These are phyloP conservation scores for Dascyllus trimaculatus DNA, from an alignment of 2,113 vertebrate species.

Conservation along the genomic window DNA sequence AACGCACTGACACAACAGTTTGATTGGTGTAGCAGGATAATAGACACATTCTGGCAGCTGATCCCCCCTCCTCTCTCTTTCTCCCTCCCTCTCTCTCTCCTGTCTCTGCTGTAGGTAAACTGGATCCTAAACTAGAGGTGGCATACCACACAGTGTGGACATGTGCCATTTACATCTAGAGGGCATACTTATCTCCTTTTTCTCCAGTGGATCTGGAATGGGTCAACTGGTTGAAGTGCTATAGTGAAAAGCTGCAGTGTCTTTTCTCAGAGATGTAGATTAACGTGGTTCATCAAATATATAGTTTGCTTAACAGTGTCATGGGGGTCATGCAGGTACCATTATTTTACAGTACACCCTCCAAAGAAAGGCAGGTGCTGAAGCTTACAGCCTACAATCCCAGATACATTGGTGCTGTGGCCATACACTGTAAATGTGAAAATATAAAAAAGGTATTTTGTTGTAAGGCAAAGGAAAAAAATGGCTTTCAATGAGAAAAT, in stretches of 20 bases:
- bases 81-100: conserved; percentile 38
- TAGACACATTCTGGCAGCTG: conserved; percentile 83
- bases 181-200: neutral
- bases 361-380: neutral
- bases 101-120: conserved; percentile 47
- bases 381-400: neutral
- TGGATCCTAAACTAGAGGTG: conserved; percentile 35
- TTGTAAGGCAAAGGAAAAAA: neutral
- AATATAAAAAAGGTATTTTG: neutral
- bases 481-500: neutral
- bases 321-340: neutral
- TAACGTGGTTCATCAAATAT: neutral
- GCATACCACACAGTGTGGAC: conserved; percentile 14
- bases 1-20: conserved; percentile 85
- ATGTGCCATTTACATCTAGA: neutral
- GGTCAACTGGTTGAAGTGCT: neutral
- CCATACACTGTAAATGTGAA: neutral
- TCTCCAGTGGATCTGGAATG: conserved; percentile 13
- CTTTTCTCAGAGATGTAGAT: neutral
- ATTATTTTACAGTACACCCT: neutral
- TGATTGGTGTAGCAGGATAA: conserved; percentile 81
- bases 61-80: conserved; percentile 60
- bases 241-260: neutral
- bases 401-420: neutral
- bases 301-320: neutral